Evolutionary conservation across 2,888 invertebrate species (phyloP).

Genomic region (Mystacides longicornis): DNA sequence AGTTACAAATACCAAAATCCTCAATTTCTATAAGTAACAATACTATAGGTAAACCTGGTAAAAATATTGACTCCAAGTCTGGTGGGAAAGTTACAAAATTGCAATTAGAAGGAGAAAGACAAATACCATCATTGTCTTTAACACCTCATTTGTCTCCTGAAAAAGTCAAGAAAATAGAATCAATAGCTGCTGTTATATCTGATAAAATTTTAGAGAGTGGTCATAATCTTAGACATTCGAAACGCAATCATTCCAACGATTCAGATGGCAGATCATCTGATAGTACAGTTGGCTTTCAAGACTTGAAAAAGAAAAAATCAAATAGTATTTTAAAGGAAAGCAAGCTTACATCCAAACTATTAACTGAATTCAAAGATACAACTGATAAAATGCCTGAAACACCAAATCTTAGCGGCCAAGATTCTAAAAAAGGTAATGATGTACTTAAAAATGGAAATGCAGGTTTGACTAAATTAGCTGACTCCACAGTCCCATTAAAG

Average conservation of each 20-base stretch:
- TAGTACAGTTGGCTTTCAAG: constrained; percentile 29
- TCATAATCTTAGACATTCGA: constrained; percentile 43
- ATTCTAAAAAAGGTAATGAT: constrained; percentile 28
- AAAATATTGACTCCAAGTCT: constrained; percentile 18
- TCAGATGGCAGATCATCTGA: constrained; percentile 32
- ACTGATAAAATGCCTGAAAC: constrained; percentile 37
- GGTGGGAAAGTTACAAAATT: constrained; percentile 28
- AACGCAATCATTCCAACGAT: constrained; percentile 40
- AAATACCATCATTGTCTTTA: constrained; percentile 41
- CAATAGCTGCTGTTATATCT: constrained; percentile 44
- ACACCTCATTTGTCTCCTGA: constrained; percentile 30
- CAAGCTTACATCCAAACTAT: constrained; percentile 38
- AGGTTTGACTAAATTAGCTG: constrained; percentile 21
- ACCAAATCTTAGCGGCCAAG: constrained; percentile 20
- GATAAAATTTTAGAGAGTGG: constrained; percentile 47
- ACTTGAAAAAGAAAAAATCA: constrained; percentile 41
- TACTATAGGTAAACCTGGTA: constrained; percentile 33
- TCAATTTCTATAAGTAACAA: constrained; percentile 45
- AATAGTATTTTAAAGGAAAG: constrained; percentile 43
- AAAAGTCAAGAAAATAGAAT: constrained; percentile 42
- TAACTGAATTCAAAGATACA: constrained; percentile 40
- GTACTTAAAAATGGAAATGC: constrained; percentile 35
- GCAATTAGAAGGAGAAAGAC: constrained; percentile 41
- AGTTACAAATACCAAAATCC: constrained; percentile 56
- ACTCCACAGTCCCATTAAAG: constrained; percentile 31